Evolutionary conservation across 1,140 invertebrate species (phyloP).

Genomic region (Pseudomyrmex cubaensis): DNA sequence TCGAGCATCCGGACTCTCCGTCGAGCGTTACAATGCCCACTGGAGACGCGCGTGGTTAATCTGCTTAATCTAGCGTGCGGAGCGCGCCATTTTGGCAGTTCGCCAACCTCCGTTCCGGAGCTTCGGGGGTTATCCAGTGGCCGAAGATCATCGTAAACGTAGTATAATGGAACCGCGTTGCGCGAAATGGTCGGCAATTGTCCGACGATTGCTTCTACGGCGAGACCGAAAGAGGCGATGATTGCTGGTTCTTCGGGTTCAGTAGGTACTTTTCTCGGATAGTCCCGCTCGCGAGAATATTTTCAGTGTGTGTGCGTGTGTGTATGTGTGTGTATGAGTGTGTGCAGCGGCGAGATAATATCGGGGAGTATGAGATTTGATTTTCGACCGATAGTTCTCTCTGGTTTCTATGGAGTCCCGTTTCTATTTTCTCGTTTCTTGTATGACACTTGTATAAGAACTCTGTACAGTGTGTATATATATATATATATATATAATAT

Average conservation of each 20-base stretch:
- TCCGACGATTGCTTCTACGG: conserved; percentile 25
- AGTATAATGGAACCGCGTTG: conserved; percentile 25
- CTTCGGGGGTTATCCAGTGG: conserved; percentile 25
- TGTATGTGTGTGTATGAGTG: no score
- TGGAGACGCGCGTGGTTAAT: conserved; percentile 60
- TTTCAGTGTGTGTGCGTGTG: not conserved
- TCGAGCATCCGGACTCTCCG: not conserved
- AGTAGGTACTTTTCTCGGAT: not conserved
- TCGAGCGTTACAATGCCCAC: conserved; percentile 44
- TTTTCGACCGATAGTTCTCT: not conserved
- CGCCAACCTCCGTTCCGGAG: conserved; percentile 28
- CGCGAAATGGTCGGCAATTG: conserved; percentile 37
- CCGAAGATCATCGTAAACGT: conserved; percentile 37
- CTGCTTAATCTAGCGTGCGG: conserved; percentile 65
- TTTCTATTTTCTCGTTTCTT: not conserved
- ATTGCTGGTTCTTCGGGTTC: not conserved
- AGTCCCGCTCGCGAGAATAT: not conserved
- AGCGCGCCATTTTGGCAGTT: conserved; percentile 53
- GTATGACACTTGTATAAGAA: no score
- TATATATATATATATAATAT: no score
- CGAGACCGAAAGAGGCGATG: conserved; percentile 6
- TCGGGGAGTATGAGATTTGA: not conserved
- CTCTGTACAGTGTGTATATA: no score
- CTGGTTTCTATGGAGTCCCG: not conserved
- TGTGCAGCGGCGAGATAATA: not conserved